These are phyloP conservation scores for Amphibalanus amphitrite DNA, from an alignment of 1,140 invertebrate species.

Conservation along the genomic window DNA sequence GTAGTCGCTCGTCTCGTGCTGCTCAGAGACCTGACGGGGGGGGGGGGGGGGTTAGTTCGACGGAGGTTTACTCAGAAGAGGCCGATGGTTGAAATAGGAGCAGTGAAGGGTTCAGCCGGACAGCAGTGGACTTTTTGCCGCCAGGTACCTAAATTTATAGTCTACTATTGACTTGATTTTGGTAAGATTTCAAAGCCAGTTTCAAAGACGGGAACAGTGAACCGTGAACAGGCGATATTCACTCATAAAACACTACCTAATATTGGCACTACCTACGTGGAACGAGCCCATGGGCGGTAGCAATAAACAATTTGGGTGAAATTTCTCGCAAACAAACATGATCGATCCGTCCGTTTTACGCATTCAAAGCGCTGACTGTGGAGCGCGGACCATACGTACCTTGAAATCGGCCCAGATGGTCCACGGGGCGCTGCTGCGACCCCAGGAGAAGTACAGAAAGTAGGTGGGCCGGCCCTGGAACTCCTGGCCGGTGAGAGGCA, in stretches of 20 bases:
- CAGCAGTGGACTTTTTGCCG: no score
- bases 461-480: constrained; percentile 19
- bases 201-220: no score
- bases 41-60: no score
- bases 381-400: constrained; percentile 10
- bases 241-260: background rate
- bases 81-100: background rate
- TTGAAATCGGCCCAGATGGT: constrained; percentile 18
- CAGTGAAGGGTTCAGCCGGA: background rate
- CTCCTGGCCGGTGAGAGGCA: constrained; percentile 18
- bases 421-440: constrained; percentile 16
- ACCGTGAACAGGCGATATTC: no score
- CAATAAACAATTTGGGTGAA: background rate
- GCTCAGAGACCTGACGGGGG: background rate
- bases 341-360: background rate
- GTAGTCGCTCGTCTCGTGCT: constrained; percentile 3
- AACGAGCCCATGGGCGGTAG: background rate
- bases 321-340: constrained; percentile 3
- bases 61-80: no score
- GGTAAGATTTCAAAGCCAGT: no score
- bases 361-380: background rate
- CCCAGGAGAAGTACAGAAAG: constrained; percentile 21
- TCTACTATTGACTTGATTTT: no score
- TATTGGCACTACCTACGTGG: background rate
- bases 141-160: no score